These are phyloP conservation scores for Plotosus lineatus DNA, from an alignment of 2,113 vertebrate species.

Conservation along the genomic window DNA sequence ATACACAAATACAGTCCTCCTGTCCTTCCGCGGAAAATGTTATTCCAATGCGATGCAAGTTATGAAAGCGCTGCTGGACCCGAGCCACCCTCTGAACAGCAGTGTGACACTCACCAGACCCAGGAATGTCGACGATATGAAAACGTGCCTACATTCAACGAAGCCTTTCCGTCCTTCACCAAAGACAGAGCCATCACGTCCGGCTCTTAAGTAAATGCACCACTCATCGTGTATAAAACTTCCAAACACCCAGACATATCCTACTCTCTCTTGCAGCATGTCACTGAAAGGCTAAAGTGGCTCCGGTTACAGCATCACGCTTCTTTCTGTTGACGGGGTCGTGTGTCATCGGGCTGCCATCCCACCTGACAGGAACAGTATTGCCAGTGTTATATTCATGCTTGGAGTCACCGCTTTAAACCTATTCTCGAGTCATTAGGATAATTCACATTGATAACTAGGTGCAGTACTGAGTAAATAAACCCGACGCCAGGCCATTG, in stretches of 20 bases:
- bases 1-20: not conserved
- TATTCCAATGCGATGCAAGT: not conserved
- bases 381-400: not conserved
- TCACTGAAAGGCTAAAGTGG: constrained; percentile 20
- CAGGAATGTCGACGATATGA: constrained; percentile 54
- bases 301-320: constrained; percentile 50
- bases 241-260: constrained; percentile 36
- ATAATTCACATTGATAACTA: not conserved
- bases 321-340: constrained; percentile 46
- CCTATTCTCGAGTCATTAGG: not conserved
- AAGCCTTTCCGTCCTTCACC: constrained; percentile 31
- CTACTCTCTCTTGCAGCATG: constrained; percentile 16
- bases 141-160: constrained; percentile 31
- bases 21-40: not conserved
- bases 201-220: constrained; percentile 21
- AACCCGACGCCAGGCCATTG: not conserved
- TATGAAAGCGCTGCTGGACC: not conserved
- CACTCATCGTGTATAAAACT: not conserved
- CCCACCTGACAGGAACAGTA: constrained; percentile 29
- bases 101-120: constrained; percentile 53
- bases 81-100: not conserved
- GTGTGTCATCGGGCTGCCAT: constrained; percentile 42
- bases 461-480: constrained; percentile 5
- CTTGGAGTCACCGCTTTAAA: not conserved
- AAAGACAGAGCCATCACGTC: constrained; percentile 40